Evolutionary conservation across 1,140 invertebrate genomes (phyloP).

Genomic region (Choristoneura fumiferana): DNA sequence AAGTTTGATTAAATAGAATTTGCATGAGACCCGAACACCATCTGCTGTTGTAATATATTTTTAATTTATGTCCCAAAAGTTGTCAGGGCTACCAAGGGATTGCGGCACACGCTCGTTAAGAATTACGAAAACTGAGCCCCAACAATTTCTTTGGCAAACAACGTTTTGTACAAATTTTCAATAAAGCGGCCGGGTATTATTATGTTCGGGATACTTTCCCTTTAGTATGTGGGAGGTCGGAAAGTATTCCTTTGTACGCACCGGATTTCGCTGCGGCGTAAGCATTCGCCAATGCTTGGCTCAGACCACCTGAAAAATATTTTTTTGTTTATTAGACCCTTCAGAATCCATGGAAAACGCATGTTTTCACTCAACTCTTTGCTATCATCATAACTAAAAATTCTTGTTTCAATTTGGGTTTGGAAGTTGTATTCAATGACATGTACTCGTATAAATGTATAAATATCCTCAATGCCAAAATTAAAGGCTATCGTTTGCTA

Average conservation of each 20-base stretch:
- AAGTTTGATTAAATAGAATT: conserved; percentile 70
- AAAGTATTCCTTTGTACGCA: conserved; percentile 15
- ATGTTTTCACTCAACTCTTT: too few relatives aligned
- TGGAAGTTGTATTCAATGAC: too few relatives aligned
- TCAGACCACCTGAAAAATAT: too few relatives aligned
- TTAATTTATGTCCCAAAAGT: conserved; percentile 65
- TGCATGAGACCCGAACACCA: conserved; percentile 54
- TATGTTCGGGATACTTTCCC: conserved; percentile 4
- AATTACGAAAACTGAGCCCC: conserved; percentile 40
- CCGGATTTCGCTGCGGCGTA: not conserved
- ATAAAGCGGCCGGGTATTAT: not conserved
- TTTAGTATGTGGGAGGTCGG: conserved; percentile 2
- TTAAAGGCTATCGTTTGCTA: too few relatives aligned
- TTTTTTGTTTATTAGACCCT: too few relatives aligned
- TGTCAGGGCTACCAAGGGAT: conserved; percentile 40
- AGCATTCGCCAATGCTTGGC: too few relatives aligned
- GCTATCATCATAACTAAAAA: too few relatives aligned
- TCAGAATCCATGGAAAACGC: too few relatives aligned
- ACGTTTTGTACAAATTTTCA: conserved; percentile 11
- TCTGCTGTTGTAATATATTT: conserved; percentile 63
- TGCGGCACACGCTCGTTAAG: conserved; percentile 42
- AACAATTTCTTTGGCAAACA: conserved; percentile 37
- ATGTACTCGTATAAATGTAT: too few relatives aligned
- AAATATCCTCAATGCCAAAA: too few relatives aligned
- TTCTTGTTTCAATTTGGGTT: too few relatives aligned